Evolutionary conservation across 2,113 vertebrate genomes (phyloP).

Genomic region (Talpa occidentalis): DNA sequence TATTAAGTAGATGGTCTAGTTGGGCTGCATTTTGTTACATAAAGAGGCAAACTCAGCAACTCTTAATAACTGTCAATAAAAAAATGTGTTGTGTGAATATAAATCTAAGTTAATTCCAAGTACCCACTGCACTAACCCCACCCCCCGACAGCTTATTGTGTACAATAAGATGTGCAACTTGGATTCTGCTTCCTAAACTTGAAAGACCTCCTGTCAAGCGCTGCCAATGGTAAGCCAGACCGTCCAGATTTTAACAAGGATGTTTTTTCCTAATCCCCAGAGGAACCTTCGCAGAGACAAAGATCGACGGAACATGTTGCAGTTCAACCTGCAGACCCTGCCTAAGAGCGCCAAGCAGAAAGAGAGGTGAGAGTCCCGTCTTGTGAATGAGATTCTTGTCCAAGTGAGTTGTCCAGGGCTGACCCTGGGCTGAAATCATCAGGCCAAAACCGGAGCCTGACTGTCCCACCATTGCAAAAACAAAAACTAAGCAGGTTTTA

Average conservation of each 20-base stretch:
- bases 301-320: conserved; percentile 96
- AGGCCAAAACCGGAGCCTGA: background rate
- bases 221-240: background rate
- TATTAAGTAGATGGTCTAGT: conserved; percentile 49
- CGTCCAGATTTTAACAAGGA: background rate
- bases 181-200: background rate
- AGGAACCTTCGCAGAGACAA: conserved; percentile 98
- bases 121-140: background rate
- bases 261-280: conserved; percentile 79
- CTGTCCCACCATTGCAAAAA: background rate
- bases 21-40: background rate
- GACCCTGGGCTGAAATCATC: accelerated
- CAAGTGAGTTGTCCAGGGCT: background rate
- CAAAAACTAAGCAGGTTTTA: background rate
- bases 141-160: background rate
- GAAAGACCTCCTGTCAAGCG: background rate
- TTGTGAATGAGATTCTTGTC: no score
- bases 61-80: background rate
- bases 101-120: background rate
- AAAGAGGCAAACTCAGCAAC: background rate
- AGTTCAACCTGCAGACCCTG: conserved; percentile 98
- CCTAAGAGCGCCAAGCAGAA: conserved; percentile 99
- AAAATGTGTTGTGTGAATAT: background rate
- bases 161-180: background rate
- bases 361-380: conserved; percentile 90